phyloP scores from a whole-genome alignment of 2,113 vertebrate genomes.

The Ctenodactylus gundi region DNA sequence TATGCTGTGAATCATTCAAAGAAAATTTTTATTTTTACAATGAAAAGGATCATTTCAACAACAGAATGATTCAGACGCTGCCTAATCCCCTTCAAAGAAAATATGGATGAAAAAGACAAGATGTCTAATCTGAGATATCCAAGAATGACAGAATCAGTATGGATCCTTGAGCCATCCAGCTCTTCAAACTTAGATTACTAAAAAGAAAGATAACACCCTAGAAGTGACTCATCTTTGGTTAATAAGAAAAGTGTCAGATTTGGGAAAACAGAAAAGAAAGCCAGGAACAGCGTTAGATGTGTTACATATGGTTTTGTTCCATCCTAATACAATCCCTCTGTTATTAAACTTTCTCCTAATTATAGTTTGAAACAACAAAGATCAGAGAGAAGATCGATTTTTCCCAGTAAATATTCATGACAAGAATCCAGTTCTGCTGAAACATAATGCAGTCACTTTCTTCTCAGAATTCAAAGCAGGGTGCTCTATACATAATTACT shows the following conservation, averaged over 20 bases:
- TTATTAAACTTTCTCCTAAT: neutral
- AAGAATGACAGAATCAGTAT: neutral
- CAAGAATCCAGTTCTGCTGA: neutral
- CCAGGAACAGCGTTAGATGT: neutral
- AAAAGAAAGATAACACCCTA: neutral
- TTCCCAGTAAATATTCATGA: neutral
- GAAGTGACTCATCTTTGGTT: neutral
- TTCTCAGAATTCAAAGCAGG: neutral
- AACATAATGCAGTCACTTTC: neutral
- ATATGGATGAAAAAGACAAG: neutral
- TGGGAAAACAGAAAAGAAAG: neutral
- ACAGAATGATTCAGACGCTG: neutral
- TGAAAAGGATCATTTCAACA: neutral
- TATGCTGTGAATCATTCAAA: neutral
- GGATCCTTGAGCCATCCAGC: neutral
- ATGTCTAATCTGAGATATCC: neutral
- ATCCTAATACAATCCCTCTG: neutral
- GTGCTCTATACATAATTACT: neutral
- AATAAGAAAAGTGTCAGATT: neutral
- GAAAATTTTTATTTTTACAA: neutral
- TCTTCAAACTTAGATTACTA: neutral
- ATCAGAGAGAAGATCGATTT: neutral
- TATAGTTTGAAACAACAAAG: neutral
- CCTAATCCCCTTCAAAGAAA: accelerated
- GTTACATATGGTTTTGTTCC: accelerated